A percentile compares a stretch with the other conserved stretches of the same genome.
phyloP scores from a whole-genome alignment of 2,113 vertebrate genomes.

The Zosterops hypoxanthus region DNA sequence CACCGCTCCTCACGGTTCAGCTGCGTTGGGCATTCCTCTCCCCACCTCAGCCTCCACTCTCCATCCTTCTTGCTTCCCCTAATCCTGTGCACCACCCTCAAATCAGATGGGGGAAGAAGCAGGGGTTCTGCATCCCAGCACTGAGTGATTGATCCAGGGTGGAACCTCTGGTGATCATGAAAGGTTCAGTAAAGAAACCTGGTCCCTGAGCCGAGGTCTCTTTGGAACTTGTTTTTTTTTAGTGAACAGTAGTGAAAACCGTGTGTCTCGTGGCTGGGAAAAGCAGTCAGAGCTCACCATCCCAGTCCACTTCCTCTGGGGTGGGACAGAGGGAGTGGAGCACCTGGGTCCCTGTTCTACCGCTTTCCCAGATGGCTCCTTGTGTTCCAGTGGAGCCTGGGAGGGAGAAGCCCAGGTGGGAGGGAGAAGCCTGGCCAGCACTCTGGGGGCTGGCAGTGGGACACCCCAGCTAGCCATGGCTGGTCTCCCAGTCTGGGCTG shows the following conservation, averaged over 20 bases:
- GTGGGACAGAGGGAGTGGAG: background rate
- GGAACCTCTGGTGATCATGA: background rate
- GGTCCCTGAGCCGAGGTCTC: background rate
- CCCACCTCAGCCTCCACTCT: conserved; percentile 17
- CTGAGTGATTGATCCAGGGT: background rate
- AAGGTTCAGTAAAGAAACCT: conserved; percentile 38
- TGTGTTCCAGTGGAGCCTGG: background rate
- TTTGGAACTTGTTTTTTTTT: background rate
- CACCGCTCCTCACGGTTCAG: background rate
- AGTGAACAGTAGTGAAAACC: background rate
- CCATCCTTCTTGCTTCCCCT: conserved; percentile 34
- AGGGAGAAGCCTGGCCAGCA: rapidly evolving
- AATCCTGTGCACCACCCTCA: background rate
- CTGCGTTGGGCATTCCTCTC: background rate
- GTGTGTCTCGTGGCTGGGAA: rapidly evolving
- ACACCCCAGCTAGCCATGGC: background rate
- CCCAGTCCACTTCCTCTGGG: background rate
- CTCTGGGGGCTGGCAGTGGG: background rate
- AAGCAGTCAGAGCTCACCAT: background rate
- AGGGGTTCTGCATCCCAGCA: background rate
- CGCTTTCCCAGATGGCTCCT: background rate
- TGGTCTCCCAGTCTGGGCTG: background rate
- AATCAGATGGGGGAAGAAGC: background rate
- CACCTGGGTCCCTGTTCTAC: background rate
- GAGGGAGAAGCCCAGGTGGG: background rate